Conservation (phyloP, 2,113 vertebrate species). For the Cottus gobio region DNA sequence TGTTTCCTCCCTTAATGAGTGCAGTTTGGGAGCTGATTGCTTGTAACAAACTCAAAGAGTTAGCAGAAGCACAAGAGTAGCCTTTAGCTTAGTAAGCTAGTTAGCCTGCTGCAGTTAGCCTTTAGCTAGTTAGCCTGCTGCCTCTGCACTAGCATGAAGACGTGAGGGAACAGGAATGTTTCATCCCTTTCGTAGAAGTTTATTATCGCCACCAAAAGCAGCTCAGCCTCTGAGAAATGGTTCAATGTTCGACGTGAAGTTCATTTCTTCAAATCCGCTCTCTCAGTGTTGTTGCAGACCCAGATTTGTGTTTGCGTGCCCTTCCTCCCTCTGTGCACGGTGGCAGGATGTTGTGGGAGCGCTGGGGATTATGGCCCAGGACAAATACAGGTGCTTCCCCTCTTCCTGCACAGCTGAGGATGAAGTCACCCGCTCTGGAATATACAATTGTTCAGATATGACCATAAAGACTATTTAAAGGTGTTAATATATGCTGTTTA, state of each 20-base stretch:
- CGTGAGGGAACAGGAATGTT: too few species aligned
- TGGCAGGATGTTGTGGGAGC: conserved; percentile 73
- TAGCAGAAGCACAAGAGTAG: too few species aligned
- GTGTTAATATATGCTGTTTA: not conserved
- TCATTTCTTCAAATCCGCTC: not conserved
- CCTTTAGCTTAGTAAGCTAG: too few species aligned
- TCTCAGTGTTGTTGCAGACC: not conserved
- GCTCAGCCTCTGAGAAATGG: too few species aligned
- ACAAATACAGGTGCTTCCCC: conserved; percentile 85
- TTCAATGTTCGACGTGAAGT: not conserved
- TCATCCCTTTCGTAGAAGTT: too few species aligned
- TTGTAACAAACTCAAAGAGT: too few species aligned
- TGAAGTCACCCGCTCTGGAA: conserved; percentile 41
- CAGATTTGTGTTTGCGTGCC: conserved; percentile 11
- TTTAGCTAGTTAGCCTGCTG: too few species aligned
- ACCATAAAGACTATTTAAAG: not conserved
- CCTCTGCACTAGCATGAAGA: too few species aligned
- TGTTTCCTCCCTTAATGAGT: too few species aligned
- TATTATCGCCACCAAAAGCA: too few species aligned
- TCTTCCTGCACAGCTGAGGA: conserved; percentile 73
- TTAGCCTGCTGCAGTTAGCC: too few species aligned
- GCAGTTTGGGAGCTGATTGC: too few species aligned
- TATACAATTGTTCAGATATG: conserved; percentile 32
- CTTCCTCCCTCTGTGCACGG: conserved; percentile 54
- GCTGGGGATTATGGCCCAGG: conserved; percentile 66